Evolutionary conservation across 2,113 vertebrate species (phyloP), one percentile per base, ranked within the genome.

Genomic region (Periophthalmodon schlosseri): DNA sequence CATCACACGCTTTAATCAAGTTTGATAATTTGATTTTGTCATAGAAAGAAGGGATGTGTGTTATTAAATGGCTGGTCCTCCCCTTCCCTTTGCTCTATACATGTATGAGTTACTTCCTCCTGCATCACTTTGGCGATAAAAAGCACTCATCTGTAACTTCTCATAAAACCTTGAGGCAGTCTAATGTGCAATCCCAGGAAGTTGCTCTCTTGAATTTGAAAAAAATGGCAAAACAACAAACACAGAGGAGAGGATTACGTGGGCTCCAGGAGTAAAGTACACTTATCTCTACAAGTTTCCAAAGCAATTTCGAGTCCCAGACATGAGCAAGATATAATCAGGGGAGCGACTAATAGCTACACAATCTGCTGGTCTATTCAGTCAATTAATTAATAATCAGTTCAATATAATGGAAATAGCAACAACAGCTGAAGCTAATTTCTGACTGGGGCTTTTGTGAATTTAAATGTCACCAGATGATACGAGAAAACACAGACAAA

Each of bases 1-100:
- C 39, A 78, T 85, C 73, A 49, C 60, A 75, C 4, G 9, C 28
- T 84, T 86, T 82, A 82, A 87, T 87, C 74, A 88, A 75, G 73
- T 77, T 68, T 68, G 4, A 69, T 82, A 58, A 89, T 91, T 87
- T 60, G 74, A 86, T 78, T 82, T 82, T 72, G 73, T 69, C 77
- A 67, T 75, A 70, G 87, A 88, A 83, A 64, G 70, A 67, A 74
- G 57, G 63, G 71, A 71, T 50, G 68, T 66, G 76, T 69, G 77
- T 69, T 66, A 80, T 86, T 84, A 79, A 83, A 80, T 20, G 73
- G 58, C 36, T 63, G 69, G 56, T 81, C 57, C 72, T 82, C 57
- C 67, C 5, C 44, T 12, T 11, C 39, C 39, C 15, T 20, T 57
- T 1, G 65, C 64, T 52, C 13, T 36, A 7, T 23, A 8, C 6